Conservation (phyloP, 1,140 invertebrate genomes). For the Drosophila truncata region DNA sequence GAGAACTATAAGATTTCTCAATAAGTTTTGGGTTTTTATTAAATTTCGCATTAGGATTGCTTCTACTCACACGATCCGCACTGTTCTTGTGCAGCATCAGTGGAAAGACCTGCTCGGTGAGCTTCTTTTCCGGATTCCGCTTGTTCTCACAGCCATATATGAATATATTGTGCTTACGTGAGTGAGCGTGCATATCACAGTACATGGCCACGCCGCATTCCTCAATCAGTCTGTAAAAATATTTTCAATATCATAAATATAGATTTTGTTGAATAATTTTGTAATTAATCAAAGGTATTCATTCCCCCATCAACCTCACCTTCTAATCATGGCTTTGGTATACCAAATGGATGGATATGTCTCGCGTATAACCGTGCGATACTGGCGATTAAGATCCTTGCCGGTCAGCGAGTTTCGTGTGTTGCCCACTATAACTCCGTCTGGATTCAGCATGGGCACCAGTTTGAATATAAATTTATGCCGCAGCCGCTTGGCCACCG, state of each 20-base stretch:
- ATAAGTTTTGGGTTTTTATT: too few relatives aligned
- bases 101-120: slow-evolving; percentile 96
- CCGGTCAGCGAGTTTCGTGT: slow-evolving; percentile 95
- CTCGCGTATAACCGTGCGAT: slow-evolving; percentile 94
- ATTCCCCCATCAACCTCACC: too few relatives aligned
- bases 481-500: slow-evolving; percentile 91
- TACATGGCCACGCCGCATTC: slow-evolving; percentile 97
- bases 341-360: slow-evolving; percentile 97
- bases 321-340: slow-evolving; percentile 94
- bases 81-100: slow-evolving; percentile 97
- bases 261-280: too few relatives aligned
- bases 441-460: slow-evolving; percentile 98
- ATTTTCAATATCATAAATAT: too few relatives aligned
- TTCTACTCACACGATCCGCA: slow-evolving; percentile 91
- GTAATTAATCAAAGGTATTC: too few relatives aligned
- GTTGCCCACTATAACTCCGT: slow-evolving; percentile 96
- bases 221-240: slow-evolving; percentile 94
- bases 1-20: too few relatives aligned
- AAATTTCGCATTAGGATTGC: fast-evolving
- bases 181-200: slow-evolving; percentile 98
- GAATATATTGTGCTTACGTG: slow-evolving; percentile 97
- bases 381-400: slow-evolving; percentile 95
- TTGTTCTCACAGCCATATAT: slow-evolving; percentile 98
- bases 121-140: slow-evolving; percentile 90
- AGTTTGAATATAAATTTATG: slow-evolving; percentile 98